Percentiles rank a stretch among this genome's conserved stretches.
phyloP scores from a whole-genome alignment of 2,113 vertebrate genomes.

The Manacus vitellinus region DNA sequence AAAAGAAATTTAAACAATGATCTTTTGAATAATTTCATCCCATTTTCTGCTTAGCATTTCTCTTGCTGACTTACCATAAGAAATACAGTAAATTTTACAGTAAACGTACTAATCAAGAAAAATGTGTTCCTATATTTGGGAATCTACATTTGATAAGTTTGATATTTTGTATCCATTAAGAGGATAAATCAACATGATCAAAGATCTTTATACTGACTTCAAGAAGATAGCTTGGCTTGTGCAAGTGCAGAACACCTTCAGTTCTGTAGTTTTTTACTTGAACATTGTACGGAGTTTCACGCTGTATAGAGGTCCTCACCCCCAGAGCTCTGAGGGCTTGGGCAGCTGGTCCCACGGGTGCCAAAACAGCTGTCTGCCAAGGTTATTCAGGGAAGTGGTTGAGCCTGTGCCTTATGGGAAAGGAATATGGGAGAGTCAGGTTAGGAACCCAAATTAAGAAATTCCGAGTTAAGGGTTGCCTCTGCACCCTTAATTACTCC shows the following conservation, averaged over 20 bases:
- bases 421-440: not conserved
- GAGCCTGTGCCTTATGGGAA: not conserved
- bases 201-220: not conserved
- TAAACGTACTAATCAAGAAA: not conserved
- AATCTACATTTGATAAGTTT: not conserved
- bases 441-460: not conserved
- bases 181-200: not conserved
- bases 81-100: not conserved
- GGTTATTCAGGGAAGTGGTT: accelerated
- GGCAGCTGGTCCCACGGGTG: accelerated
- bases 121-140: not conserved
- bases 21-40: not conserved
- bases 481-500: not conserved
- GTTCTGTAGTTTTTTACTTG: not conserved
- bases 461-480: not conserved
- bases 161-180: not conserved
- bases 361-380: no score
- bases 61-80: not conserved
- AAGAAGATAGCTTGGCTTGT: not conserved
- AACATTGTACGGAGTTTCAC: accelerated
- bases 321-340: accelerated
- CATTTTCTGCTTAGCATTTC: not conserved
- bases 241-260: not conserved
- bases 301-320: accelerated
- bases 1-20: not conserved